Conservation (phyloP, 2,113 vertebrate species). For the Hemiprocne comata region DNA sequence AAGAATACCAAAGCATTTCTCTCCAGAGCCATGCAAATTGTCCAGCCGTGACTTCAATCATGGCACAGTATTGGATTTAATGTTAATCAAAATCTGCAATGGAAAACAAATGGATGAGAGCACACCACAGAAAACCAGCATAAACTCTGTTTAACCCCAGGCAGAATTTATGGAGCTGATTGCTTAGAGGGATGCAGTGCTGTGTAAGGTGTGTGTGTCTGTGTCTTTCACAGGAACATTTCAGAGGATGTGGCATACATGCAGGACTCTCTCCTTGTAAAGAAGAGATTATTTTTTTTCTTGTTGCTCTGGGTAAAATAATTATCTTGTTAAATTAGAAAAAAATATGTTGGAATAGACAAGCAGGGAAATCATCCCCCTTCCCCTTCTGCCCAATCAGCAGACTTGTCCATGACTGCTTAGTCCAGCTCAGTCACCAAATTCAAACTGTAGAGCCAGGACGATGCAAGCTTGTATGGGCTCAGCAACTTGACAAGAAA, state of each 20-base stretch:
- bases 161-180: rapidly evolving
- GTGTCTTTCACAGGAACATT: not conserved
- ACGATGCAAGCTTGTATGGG: not conserved
- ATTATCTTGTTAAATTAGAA: not conserved
- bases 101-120: not conserved
- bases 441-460: not conserved
- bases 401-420: not conserved
- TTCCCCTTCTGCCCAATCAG: not conserved
- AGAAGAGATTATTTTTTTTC: not conserved
- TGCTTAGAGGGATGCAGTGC: not conserved
- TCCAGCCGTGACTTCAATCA: not conserved
- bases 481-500: not conserved
- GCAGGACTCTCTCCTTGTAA: not conserved
- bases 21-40: not conserved
- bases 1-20: not conserved
- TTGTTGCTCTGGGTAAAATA: not conserved
- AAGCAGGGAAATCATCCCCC: not conserved
- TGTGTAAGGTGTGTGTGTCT: rapidly evolving
- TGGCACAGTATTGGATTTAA: not conserved
- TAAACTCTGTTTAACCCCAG: not conserved
- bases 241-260: not conserved
- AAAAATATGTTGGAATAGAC: not conserved
- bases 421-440: not conserved
- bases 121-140: not conserved
- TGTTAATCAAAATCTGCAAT: not conserved